Conservation (phyloP, 2,113 vertebrate genomes). For the Bothrops jararaca region DNA sequence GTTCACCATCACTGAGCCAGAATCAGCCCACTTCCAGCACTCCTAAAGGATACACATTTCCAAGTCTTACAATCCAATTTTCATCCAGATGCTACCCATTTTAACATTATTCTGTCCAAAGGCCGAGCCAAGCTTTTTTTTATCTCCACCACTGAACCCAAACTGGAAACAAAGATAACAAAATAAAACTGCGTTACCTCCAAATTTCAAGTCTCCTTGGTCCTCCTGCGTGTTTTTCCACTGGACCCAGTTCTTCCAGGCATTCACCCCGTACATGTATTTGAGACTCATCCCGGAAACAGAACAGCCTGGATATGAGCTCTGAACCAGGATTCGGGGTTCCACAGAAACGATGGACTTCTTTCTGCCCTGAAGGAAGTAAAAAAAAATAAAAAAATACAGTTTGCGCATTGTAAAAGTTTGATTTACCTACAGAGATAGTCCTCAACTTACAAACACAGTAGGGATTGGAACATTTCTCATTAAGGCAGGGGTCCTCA, state of each 20-base stretch:
- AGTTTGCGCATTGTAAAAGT: too few species aligned
- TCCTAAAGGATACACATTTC: not conserved
- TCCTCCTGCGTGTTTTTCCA: conserved; percentile 87
- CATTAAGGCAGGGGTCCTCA: not conserved
- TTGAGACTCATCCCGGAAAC: conserved; percentile 81
- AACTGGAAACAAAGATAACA: not conserved
- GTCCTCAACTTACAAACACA: not conserved
- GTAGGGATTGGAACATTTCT: not conserved
- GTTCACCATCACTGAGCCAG: too few species aligned
- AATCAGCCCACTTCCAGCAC: not conserved
- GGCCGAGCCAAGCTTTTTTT: not conserved
- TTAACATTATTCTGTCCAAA: not conserved
- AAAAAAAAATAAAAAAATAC: not conserved
- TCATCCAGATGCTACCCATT: not conserved
- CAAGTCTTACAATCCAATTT: not conserved
- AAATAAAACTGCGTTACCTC: conserved; percentile 59
- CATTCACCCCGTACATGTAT: conserved; percentile 89
- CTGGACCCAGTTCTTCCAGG: conserved; percentile 94
- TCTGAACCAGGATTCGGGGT: conserved; percentile 65
- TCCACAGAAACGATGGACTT: conserved; percentile 72
- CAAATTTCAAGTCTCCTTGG: conserved; percentile 79
- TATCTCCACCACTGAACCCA: not conserved
- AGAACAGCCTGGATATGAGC: conserved; percentile 73
- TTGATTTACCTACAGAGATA: not conserved
- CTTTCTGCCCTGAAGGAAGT: conserved; percentile 73